A percentile compares a stretch with the other conserved stretches of the same genome.
Conservation (phyloP, 2,888 invertebrate species). For the Spodoptera littoralis region DNA sequence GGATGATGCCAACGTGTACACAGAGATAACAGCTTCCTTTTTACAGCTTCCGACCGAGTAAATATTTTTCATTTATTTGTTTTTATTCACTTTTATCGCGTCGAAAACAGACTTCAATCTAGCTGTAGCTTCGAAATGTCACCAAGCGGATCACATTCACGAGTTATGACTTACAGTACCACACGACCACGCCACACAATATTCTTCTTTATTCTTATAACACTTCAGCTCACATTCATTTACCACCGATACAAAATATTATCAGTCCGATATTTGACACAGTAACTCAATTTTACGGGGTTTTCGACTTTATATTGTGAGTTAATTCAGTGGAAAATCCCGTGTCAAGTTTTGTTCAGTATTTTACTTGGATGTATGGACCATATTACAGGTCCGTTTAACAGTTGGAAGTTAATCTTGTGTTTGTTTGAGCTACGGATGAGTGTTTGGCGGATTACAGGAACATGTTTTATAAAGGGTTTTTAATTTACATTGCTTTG, state of each 20-base stretch:
- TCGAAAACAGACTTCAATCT: conserved; percentile 55
- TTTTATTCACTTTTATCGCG: conserved; percentile 51
- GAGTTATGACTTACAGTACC: conserved; percentile 62
- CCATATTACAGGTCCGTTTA: conserved; percentile 35
- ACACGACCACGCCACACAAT: conserved; percentile 19
- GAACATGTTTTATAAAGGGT: conserved; percentile 49
- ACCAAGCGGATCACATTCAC: conserved; percentile 61
- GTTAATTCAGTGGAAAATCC: conserved; percentile 62
- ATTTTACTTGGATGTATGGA: conserved; percentile 35
- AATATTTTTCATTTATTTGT: conserved; percentile 39
- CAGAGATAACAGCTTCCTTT: conserved; percentile 25
- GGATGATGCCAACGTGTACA: neutral
- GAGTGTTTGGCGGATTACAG: conserved; percentile 50
- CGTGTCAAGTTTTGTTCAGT: conserved; percentile 37
- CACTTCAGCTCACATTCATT: conserved; percentile 31
- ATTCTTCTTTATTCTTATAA: conserved; percentile 20
- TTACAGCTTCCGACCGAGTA: conserved; percentile 33
- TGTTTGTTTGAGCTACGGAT: conserved; percentile 57
- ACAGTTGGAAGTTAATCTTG: conserved; percentile 58
- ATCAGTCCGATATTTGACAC: conserved; percentile 46
- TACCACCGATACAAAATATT: conserved; percentile 34
- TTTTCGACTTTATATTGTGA: conserved; percentile 56
- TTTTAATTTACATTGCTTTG: conserved; percentile 45
- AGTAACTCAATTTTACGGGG: conserved; percentile 58
- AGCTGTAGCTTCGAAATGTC: conserved; percentile 60